Base-by-base conservation (phyloP, 2,797 vertebrate genomes). In the Fundulus diaphanus region DNA sequence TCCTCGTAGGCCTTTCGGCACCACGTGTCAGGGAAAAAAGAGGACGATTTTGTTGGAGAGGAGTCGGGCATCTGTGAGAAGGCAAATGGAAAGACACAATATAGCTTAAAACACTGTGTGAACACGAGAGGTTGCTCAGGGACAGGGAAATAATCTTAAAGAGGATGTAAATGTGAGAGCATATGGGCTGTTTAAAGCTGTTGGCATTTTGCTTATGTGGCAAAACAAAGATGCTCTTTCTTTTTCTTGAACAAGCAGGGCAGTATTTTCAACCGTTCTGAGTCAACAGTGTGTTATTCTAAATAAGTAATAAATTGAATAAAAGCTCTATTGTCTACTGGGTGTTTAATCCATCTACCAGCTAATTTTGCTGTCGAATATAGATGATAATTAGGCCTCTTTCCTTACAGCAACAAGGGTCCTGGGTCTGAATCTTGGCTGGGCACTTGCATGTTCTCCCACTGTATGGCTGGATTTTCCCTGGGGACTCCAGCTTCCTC, bases 11-110 rank as follows among this genome's bases (percentile, higher is more conserved):
- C 94, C 88, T 97, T 97, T 68, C 97, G 92, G 93, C 97, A 99
- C 98, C 98, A 99, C 77, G 96, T 97, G 87, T 99, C 98, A 0
- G 98, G 96, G 66, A 97, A 98, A 89, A 97, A 96, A 27, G 96
- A 96, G n/a, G 95, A 93, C 24, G 98, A 94, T 92, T 97, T 98
- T 80, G 97, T 96, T 0, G 97, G 98, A 40, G 97, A 99, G 13
- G 95, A 93, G 57, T 98, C 98, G 3, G 94, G 94, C 91, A 97
- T 94, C 98, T 99, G 92, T 8, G 37, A 6, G 71, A 37, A 66
- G 33, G 16, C n/a, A 52, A 11, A 31, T 44, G 31, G 24, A 78
- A 48, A 33, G 29, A 27, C 59, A 51, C 5, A 31, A 56, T 40
- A 35, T 73, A 66, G 40, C 22, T 35, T 48, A 42, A 71, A 48